These are phyloP conservation scores for Sphaerophoria rueppellii DNA, from an alignment of 2,888 invertebrate genomes.

Conservation along the genomic window DNA sequence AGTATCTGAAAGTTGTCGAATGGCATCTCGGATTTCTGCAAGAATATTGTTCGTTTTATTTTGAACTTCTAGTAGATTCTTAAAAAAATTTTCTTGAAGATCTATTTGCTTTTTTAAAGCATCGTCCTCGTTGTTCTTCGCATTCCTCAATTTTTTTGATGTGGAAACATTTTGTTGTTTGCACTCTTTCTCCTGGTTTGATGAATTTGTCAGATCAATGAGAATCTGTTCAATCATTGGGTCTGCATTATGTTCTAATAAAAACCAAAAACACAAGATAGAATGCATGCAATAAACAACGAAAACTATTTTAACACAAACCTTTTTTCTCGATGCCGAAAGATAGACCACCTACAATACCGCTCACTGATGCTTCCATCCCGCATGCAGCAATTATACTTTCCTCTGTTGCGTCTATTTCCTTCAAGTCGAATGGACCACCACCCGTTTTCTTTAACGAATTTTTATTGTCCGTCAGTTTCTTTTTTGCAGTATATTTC, in stretches of 20 bases:
- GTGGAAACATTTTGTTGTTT: background rate
- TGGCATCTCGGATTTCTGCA: no score
- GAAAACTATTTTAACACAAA: background rate
- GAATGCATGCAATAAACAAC: background rate
- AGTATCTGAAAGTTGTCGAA: no score
- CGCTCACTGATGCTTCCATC: slow-evolving; percentile 23
- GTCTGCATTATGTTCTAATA: background rate
- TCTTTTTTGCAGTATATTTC: no score
- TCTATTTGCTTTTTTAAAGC: no score
- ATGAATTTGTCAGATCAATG: background rate
- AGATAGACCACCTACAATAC: background rate
- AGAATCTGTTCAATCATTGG: background rate
- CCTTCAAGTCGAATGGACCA: background rate
- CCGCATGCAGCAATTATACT: slow-evolving; percentile 32
- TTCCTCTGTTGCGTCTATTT: slow-evolving; percentile 28
- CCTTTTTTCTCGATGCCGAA: background rate
- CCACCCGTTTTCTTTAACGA: no score
- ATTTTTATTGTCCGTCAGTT: no score
- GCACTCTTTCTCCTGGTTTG: background rate
- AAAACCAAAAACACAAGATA: background rate
- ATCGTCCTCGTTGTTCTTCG: no score
- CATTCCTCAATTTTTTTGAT: background rate
- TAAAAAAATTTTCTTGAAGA: no score
- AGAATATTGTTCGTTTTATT: no score
- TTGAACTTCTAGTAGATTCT: no score